These are phyloP conservation scores for Lagodon rhomboides DNA, from an alignment of 2,797 vertebrate species.

Conservation along the genomic window DNA sequence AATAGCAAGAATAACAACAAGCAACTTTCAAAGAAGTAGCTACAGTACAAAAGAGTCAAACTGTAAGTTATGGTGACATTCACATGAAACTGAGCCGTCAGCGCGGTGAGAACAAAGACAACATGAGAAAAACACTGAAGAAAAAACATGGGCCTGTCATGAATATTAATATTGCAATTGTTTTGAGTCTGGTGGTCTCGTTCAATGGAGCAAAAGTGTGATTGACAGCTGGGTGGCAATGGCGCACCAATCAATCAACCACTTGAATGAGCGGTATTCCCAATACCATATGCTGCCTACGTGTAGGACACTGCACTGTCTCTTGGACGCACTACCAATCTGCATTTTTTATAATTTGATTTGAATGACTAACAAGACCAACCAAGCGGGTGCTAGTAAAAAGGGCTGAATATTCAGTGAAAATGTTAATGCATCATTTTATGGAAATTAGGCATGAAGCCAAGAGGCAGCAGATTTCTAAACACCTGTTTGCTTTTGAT, in stretches of 20 bases:
- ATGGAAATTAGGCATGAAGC: constrained; percentile 74
- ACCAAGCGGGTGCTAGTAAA: constrained; percentile 49
- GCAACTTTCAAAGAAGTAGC: constrained; percentile 19
- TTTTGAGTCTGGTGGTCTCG: constrained; percentile 52
- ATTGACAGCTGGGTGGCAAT: constrained; percentile 72
- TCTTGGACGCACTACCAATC: constrained; percentile 51
- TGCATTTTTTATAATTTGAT: constrained; percentile 76
- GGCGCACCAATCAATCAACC: constrained; percentile 67
- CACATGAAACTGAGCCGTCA: constrained; percentile 34
- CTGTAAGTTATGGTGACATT: constrained; percentile 51
- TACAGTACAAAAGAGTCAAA: constrained; percentile 25
- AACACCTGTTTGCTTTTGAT: constrained; percentile 80
- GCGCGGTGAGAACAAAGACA: constrained; percentile 32
- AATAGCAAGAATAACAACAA: constrained; percentile 25
- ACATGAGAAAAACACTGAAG: constrained; percentile 34
- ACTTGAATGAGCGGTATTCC: constrained; percentile 69
- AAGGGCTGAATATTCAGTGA: constrained; percentile 76
- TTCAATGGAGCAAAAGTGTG: constrained; percentile 49
- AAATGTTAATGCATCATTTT: constrained; percentile 78
- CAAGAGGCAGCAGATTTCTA: constrained; percentile 67
- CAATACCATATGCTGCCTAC: constrained; percentile 73
- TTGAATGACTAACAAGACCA: constrained; percentile 75
- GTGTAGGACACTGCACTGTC: constrained; percentile 65
- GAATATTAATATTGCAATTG: constrained; percentile 70
- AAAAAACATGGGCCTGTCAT: constrained; percentile 46